These are phyloP conservation scores for Penaeus vannamei DNA, from an alignment of 1,140 invertebrate species.

Conservation along the genomic window DNA sequence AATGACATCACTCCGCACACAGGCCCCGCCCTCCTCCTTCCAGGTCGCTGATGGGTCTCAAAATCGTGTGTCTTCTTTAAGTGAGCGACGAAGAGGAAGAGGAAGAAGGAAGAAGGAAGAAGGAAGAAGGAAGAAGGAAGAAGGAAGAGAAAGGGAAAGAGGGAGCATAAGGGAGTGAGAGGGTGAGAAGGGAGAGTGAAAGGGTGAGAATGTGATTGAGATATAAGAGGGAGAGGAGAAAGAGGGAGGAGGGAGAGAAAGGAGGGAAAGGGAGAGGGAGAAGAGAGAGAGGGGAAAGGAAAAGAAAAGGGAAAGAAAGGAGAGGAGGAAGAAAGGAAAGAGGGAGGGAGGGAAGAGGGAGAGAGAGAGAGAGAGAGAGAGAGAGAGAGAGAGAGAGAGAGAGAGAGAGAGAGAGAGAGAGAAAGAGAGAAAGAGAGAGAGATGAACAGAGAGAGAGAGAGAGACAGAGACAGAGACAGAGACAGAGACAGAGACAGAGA, in stretches of 20 bases:
- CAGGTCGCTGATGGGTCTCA: too few relatives aligned
- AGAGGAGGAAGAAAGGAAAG: too few relatives aligned
- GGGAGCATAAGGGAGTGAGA: background rate
- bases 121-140: background rate
- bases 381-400: too few relatives aligned
- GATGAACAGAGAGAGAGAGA: too few relatives aligned
- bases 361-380: too few relatives aligned
- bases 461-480: too few relatives aligned
- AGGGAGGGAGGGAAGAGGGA: too few relatives aligned
- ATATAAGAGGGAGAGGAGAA: slow-evolving; percentile 5
- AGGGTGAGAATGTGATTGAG: slow-evolving; percentile 7
- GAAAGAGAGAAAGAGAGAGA: too few relatives aligned
- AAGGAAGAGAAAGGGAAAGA: background rate
- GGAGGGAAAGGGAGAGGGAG: background rate
- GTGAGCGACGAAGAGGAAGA: background rate
- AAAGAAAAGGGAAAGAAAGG: background rate
- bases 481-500: too few relatives aligned
- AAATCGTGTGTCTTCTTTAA: background rate
- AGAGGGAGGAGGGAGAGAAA: background rate
- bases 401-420: too few relatives aligned
- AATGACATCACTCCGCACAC: too few relatives aligned
- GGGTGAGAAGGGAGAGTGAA: background rate
- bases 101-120: background rate
- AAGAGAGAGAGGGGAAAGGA: background rate
- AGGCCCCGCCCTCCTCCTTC: background rate